phyloP scores from a whole-genome alignment of 2,888 invertebrate species.

The Oconnorella tubifera region DNA sequence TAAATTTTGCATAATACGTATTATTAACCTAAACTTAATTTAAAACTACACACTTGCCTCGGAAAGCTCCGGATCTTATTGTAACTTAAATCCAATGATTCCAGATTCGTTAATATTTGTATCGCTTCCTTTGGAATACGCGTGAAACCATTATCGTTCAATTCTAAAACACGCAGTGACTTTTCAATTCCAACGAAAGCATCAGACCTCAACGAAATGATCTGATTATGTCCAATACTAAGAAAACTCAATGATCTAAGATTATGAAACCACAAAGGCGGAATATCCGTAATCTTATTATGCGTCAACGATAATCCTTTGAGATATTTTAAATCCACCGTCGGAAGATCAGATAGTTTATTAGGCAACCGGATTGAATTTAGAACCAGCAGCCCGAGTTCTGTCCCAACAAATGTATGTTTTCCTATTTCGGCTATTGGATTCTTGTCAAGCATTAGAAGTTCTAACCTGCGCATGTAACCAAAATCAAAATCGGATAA shows the following conservation, averaged over 20 bases:
- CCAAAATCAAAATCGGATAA: constrained; percentile 24
- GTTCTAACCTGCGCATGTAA: constrained; percentile 25
- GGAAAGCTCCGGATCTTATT: constrained; percentile 13
- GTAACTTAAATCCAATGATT: constrained; percentile 16
- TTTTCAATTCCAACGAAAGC: constrained; percentile 22
- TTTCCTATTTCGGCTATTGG: constrained; percentile 25
- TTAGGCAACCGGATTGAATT: constrained; percentile 19
- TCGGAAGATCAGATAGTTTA: constrained; percentile 28
- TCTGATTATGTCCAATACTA: constrained; percentile 27
- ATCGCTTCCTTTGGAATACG: constrained; percentile 19
- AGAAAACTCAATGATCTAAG: constrained; percentile 23
- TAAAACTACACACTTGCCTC: constrained; percentile 15
- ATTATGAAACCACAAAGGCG: constrained; percentile 25
- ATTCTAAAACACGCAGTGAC: constrained; percentile 21
- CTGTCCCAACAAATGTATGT: constrained; percentile 25
- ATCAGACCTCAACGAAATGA: constrained; percentile 10
- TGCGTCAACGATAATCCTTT: constrained; percentile 23
- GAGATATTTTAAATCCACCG: constrained; percentile 21
- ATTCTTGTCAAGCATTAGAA: constrained; percentile 33
- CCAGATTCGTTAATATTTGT: constrained; percentile 23
- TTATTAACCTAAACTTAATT: too few relatives aligned
- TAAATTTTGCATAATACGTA: too few relatives aligned
- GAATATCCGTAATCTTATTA: constrained; percentile 23
- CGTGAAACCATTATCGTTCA: constrained; percentile 25
- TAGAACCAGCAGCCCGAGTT: constrained; percentile 27